Percentiles rank a stretch among this genome's conserved stretches.
These are phyloP conservation scores for Dipodomys spectabilis DNA, from an alignment of 2,113 vertebrate genomes.

Conservation along the genomic window DNA sequence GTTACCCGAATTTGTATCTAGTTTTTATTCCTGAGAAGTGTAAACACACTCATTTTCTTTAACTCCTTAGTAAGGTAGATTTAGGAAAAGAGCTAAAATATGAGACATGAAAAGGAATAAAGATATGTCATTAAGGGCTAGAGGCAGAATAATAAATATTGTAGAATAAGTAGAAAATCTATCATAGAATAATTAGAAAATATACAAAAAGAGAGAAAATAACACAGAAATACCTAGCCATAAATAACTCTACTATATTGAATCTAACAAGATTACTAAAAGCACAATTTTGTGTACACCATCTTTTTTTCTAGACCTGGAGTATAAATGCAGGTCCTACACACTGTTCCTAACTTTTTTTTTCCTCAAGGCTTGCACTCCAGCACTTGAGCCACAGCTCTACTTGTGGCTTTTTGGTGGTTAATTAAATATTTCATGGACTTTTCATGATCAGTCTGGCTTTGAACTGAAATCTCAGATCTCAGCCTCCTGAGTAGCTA, in stretches of 20 bases:
- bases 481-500: too few relatives aligned
- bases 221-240: background rate
- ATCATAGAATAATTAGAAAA: background rate
- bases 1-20: background rate
- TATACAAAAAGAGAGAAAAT: background rate
- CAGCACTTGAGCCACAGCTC: too few relatives aligned
- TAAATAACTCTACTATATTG: background rate
- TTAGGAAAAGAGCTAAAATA: background rate
- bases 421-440: too few relatives aligned
- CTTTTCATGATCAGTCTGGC: too few relatives aligned
- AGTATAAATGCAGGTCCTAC: too few relatives aligned
- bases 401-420: too few relatives aligned
- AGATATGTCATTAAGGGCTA: background rate
- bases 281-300: background rate
- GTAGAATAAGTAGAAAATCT: background rate
- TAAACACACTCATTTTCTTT: background rate
- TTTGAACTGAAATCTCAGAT: too few relatives aligned
- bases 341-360: too few relatives aligned
- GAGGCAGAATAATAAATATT: too few relatives aligned
- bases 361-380: too few relatives aligned
- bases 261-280: background rate
- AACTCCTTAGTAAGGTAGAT: background rate
- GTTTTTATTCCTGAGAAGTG: background rate
- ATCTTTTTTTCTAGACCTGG: background rate
- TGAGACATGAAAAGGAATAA: background rate